Base-by-base conservation (phyloP, 2,797 vertebrate species). In the Sylvia borin region DNA sequence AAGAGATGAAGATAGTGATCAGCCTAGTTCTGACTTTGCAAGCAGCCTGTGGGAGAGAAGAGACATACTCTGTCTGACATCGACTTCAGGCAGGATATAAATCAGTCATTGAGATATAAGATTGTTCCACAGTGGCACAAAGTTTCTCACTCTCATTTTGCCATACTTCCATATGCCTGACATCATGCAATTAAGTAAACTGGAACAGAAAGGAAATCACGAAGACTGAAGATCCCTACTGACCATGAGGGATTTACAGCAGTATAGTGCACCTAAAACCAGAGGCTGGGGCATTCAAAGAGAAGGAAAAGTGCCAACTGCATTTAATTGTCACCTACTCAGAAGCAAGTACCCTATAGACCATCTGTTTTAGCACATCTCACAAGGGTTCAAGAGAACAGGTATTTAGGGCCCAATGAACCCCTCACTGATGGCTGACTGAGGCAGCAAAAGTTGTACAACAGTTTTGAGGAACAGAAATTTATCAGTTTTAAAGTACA, bases 1-100 rank as follows among this genome's bases (percentile, higher is more conserved):
- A n/a, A 88, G 74, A 94, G 65, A 20, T 5, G 17, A 61, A 95
- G 95, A 96, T 96, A 96, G 89, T 78, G 88, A 97, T 97, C 95
- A 95, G 88, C 64, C 53, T 58, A 84, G 47, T 94, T 96, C 81
- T 96, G 87, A 93, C 55, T 97, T 85, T 67, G 78, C 61, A 82
- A 85, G 71, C 94, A 85, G 85, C 73, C 83, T 96, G 96, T 95
- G 94, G 91, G 90, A 93, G 91, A 96, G 82, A 26, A 85, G 31
- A 94, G 72, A 91, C 58, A 75, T 80, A 32, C 66, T 92, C 43
- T 85, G 89, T 80, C 78, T 77, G 81, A 90, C 79, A 80, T 17
- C 0, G 4, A 38, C 80, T 93, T 93, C 74, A 74, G 90, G 96
- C 88, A 97, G 80, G 96, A 96, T 96, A 95, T 90, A 77, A 85